Base-by-base conservation (phyloP, 2,888 invertebrate genomes). In the Syrista parreyssii region DNA sequence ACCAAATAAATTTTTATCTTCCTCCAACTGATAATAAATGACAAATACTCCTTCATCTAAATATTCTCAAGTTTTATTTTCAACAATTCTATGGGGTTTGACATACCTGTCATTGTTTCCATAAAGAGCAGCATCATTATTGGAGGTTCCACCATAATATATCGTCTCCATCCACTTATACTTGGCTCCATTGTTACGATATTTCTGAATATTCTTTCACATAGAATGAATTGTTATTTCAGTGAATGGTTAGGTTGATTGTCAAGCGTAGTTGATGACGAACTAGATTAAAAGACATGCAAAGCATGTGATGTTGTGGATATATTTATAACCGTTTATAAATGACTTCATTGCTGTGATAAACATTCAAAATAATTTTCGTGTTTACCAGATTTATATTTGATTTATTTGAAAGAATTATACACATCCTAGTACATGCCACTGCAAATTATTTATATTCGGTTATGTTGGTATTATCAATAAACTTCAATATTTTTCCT, bases 101-200 rank as follows among this genome's bases (percentile, higher is more conserved):
- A 77, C 73, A 80, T 83, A 89, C 90, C 85, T 79, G 86, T 80
- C 36, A 89, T 80, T 23, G 87, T 82, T 36, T 81, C 78, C n/a
- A 87, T 79, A 79, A 87, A 82, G 9, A 88, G 11, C 31, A 86
- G 31, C 30, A 87, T 68, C 78, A 87, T 80, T 4, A 85, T 55
- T n/a, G 89, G 84, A n/a, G 89, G 88, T 81, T 88, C 87, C 68
- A 90, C 82, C 15, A 84, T 71, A 0, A 81, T 69, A 68, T 86
- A 88, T 73, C 78, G 80, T 73, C 80, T 86, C 87, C 87, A 88
- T 84, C 81, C 82, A 68, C 69, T 75, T 32, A 80, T 69, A 9
- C 32, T 4, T 12, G 69, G 75, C 33, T 80, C 79, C 84, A 84
- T 87, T 34, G 30, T 74, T 74, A 32, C 30, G 0, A 31, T 33